A percentile compares a stretch with the other conserved stretches of the same genome.
Evolutionary conservation across 2,888 invertebrate species (phyloP).

Genomic region (Cheilosia variabilis): DNA sequence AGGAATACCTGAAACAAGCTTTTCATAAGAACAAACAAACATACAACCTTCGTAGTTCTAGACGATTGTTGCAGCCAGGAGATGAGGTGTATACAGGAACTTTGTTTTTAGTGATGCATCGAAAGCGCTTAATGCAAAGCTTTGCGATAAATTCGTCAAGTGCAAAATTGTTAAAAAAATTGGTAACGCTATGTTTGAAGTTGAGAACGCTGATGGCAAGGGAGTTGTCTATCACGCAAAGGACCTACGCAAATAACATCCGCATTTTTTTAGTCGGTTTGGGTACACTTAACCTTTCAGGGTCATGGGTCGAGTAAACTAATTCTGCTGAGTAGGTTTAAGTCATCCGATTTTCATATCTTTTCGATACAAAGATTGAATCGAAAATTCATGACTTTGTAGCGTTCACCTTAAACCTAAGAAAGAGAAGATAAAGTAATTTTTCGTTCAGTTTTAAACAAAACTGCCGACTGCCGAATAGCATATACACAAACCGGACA

Average conservation of each 20-base stretch:
- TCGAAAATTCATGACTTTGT: neutral
- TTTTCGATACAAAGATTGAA: neutral
- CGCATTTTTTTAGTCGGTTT: neutral
- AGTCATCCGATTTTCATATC: neutral
- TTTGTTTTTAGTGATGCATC: conserved; percentile 4
- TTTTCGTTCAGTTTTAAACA: neutral
- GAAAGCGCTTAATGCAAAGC: neutral
- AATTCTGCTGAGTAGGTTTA: neutral
- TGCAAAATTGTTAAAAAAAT: neutral
- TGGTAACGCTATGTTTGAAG: neutral
- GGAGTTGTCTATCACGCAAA: neutral
- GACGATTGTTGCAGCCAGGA: neutral
- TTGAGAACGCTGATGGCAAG: neutral
- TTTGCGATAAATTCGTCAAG: neutral
- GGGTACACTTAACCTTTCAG: neutral
- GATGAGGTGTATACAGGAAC: neutral
- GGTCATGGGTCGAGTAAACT: neutral
- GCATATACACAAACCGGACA: neutral
- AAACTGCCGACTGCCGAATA: neutral
- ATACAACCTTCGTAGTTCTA: neutral
- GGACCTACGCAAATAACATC: neutral
- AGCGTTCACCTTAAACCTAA: neutral
- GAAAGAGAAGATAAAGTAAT: neutral
- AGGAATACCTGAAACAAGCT: neutral
- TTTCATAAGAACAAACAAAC: neutral